These are phyloP conservation scores for Acholoe squamosa DNA, from an alignment of 2,888 invertebrate species.

Conservation along the genomic window DNA sequence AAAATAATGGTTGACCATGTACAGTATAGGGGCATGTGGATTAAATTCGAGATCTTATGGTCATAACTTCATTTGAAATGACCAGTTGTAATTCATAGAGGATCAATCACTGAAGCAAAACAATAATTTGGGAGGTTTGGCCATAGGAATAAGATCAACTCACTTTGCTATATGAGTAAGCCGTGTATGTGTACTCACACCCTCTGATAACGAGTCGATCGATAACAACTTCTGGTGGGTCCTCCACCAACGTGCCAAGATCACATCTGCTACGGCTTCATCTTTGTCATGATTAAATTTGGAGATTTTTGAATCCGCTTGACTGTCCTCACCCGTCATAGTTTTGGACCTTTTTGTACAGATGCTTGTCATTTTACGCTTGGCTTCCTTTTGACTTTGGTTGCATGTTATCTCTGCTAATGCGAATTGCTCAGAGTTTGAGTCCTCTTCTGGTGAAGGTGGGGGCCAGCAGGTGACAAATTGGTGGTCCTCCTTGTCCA, in stretches of 20 bases:
- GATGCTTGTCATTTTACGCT: not conserved
- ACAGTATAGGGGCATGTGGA: not conserved
- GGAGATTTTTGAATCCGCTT: not conserved
- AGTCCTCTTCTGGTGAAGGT: not conserved
- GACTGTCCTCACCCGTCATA: too few species aligned
- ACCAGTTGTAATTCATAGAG: not conserved
- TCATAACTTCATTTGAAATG: not conserved
- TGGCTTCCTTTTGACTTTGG: not conserved
- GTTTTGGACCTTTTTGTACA: not conserved
- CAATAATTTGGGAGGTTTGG: not conserved
- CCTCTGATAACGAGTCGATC: not conserved
- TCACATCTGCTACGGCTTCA: slow-evolving; percentile 72
- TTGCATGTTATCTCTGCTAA: not conserved
- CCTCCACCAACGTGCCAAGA: slow-evolving; percentile 76
- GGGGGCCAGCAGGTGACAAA: slow-evolving; percentile 23
- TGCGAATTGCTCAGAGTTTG: not conserved
- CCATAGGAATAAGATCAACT: not conserved
- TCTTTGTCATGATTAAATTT: not conserved
- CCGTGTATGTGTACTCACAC: not conserved
- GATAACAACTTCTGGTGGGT: slow-evolving; percentile 60
- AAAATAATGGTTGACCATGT: not conserved
- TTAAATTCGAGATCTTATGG: not conserved
- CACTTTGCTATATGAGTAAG: not conserved
- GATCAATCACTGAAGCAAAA: not conserved
- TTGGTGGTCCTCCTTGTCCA: not conserved